Conservation (phyloP, 2,888 invertebrate species). For the Leptinotarsa peninsularis region DNA sequence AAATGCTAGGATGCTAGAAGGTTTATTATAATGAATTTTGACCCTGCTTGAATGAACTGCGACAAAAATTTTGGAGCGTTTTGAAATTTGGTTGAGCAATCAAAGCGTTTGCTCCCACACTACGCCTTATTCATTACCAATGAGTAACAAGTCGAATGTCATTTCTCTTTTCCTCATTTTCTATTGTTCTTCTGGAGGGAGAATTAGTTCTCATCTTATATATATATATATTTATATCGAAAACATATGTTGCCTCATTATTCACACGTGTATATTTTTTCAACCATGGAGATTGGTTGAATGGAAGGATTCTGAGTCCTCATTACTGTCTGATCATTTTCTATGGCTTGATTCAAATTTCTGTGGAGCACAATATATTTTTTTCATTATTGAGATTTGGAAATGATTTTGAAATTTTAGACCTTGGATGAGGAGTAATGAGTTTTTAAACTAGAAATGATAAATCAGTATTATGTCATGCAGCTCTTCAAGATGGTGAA, state of each 20-base stretch:
- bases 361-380: constrained; percentile 14
- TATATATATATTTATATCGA: constrained; percentile 61
- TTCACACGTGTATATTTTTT: constrained; percentile 36
- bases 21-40: not conserved
- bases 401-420: constrained; percentile 11
- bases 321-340: constrained; percentile 8
- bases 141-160: constrained; percentile 34
- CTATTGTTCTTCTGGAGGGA: constrained; percentile 63
- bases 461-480: not conserved
- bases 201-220: constrained; percentile 63
- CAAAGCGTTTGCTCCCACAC: constrained; percentile 46
- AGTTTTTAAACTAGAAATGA: not conserved
- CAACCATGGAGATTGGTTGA: constrained; percentile 23
- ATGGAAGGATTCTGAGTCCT: constrained; percentile 21
- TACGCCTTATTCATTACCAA: constrained; percentile 53
- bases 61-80: constrained; percentile 56
- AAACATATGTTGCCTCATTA: constrained; percentile 53
- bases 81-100: constrained; percentile 57
- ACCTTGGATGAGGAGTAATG: not conserved
- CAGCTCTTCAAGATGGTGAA: not conserved
- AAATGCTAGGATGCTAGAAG: not conserved
- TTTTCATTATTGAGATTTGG: constrained; percentile 18
- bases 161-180: constrained; percentile 61
- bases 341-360: constrained; percentile 15
- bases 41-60: constrained; percentile 48